A percentile compares a stretch with the other conserved stretches of the same genome.
Evolutionary conservation across 2,888 invertebrate species (phyloP).

Genomic region (Scaptomyza caliginosa): DNA sequence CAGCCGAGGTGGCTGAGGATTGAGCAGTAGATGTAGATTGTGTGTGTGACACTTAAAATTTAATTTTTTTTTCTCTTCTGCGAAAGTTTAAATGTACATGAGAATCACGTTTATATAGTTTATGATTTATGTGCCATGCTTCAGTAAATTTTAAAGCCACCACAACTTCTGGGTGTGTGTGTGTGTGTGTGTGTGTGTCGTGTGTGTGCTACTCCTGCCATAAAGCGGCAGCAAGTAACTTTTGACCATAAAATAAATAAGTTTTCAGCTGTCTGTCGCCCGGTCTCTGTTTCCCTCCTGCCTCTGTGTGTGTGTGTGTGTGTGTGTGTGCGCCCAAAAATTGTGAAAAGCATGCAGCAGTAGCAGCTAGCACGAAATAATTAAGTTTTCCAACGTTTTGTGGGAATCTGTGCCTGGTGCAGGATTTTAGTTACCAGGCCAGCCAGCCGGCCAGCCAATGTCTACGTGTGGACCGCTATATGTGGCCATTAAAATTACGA

Average conservation of each 20-base stretch:
- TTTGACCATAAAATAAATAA: slow-evolving; percentile 80
- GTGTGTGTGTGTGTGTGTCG: neutral
- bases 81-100: slow-evolving; percentile 24
- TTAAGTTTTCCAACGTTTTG: slow-evolving; percentile 77
- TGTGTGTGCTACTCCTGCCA: slow-evolving; percentile 28
- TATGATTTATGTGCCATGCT: slow-evolving; percentile 70
- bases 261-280: slow-evolving; percentile 70
- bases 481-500: slow-evolving; percentile 76
- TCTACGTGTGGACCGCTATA: slow-evolving; percentile 68
- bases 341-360: slow-evolving; percentile 57
- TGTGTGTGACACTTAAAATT: slow-evolving; percentile 15
- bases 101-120: slow-evolving; percentile 67
- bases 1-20: neutral
- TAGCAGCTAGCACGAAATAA: slow-evolving; percentile 72
- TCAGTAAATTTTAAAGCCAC: slow-evolving; percentile 60
- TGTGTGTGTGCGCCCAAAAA: slow-evolving; percentile 44
- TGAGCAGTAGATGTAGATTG: neutral
- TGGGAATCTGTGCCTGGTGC: slow-evolving; percentile 44
- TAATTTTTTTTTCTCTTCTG: neutral
- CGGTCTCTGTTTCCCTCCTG: slow-evolving; percentile 19
- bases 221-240: slow-evolving; percentile 71
- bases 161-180: slow-evolving; percentile 24
- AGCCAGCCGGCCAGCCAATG: slow-evolving; percentile 24
- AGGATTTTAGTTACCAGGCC: slow-evolving; percentile 16
- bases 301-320: slow-evolving; percentile 10